Evolutionary conservation across 1,140 invertebrate genomes (phyloP).

Genomic region (Popillia japonica): DNA sequence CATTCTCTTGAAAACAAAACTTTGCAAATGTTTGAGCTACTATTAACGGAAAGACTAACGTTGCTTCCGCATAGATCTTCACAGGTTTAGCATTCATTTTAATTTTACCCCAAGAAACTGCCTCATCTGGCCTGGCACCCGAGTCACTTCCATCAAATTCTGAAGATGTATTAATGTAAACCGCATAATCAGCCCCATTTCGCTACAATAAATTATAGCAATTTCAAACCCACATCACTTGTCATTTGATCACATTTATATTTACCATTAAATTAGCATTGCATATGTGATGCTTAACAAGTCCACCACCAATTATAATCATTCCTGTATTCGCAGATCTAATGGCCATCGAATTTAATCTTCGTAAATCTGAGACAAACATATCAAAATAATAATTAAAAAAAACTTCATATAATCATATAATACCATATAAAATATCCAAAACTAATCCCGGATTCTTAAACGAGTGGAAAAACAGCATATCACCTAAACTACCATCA

Average conservation of each 20-base stretch:
- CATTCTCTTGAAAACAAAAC: constrained; percentile 43
- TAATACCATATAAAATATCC: constrained; percentile 87
- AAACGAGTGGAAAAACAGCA: constrained; percentile 99
- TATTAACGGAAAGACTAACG: constrained; percentile 91
- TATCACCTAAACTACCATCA: constrained; percentile 98
- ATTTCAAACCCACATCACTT: too few species aligned
- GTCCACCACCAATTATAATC: constrained; percentile 95
- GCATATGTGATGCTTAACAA: constrained; percentile 99
- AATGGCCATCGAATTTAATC: constrained; percentile 95
- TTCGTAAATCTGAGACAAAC: constrained; percentile 77
- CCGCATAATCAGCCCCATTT: constrained; percentile 97
- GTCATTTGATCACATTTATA: too few species aligned
- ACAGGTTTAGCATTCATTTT: constrained; percentile 88
- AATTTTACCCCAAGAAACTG: constrained; percentile 99
- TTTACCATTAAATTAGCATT: constrained; percentile 95
- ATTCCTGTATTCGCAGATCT: constrained; percentile 94
- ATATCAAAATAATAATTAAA: constrained; percentile 27
- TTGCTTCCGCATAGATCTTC: constrained; percentile 97
- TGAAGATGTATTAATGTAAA: constrained; percentile 96
- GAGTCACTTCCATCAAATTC: constrained; percentile 99
- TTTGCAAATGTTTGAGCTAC: constrained; percentile 95
- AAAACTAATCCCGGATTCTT: constrained; percentile 90
- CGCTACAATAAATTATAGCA: constrained; percentile 68
- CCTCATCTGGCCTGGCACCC: constrained; percentile 97
- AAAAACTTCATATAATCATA: background rate